A percentile compares a stretch with the other conserved stretches of the same genome.
Conservation (phyloP, 2,113 vertebrate genomes). For the Urocolius indicus region DNA sequence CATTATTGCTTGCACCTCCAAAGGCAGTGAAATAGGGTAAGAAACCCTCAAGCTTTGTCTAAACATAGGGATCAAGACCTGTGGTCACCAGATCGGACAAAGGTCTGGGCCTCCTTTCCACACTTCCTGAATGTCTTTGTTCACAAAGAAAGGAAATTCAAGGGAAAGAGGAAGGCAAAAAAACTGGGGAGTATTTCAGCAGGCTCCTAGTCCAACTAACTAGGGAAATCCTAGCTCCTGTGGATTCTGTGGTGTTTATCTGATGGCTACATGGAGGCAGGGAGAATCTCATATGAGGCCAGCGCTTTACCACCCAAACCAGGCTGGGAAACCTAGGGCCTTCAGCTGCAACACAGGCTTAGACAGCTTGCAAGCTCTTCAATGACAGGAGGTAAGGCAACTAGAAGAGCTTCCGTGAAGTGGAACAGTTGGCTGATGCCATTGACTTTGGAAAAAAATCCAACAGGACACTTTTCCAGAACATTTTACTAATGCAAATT, state of each 20-base stretch:
- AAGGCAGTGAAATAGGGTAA: background rate
- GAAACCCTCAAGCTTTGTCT: background rate
- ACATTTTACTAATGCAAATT: background rate
- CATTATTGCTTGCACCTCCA: rapidly evolving
- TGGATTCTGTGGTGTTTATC: background rate
- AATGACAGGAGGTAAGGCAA: background rate
- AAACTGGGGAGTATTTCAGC: background rate
- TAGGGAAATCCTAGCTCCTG: background rate
- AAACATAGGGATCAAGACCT: background rate
- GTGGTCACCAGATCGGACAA: rapidly evolving
- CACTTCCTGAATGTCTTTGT: background rate
- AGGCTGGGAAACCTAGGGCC: rapidly evolving
- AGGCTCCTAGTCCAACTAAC: background rate
- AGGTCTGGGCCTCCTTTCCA: background rate
- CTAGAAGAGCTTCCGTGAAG: rapidly evolving
- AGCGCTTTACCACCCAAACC: background rate
- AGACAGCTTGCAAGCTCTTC: rapidly evolving
- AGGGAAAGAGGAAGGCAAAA: background rate
- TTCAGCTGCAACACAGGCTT: background rate
- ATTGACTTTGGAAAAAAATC: background rate
- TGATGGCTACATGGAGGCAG: background rate
- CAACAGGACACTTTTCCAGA: background rate
- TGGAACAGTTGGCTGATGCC: background rate
- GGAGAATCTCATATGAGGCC: rapidly evolving
- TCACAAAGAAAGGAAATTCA: background rate